Base-by-base conservation (phyloP, 2,888 invertebrate genomes). In the Caenorhabditis virilis region DNA sequence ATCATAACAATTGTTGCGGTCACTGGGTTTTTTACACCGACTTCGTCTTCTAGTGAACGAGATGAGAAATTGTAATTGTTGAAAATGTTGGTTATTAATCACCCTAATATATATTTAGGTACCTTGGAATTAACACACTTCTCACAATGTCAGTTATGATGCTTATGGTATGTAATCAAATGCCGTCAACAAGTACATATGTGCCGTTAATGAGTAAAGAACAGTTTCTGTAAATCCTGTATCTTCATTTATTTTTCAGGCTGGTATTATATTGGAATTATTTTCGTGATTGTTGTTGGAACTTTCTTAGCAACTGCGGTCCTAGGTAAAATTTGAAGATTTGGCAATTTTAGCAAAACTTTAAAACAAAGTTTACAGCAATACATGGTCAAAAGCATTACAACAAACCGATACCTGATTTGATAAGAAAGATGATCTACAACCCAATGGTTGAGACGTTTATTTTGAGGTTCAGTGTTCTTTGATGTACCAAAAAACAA, bases 221-320 rank as follows among this genome's bases (percentile, higher is more conserved):
- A 11, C 9, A 9, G 15, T 16, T 43, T 18, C 5, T 4, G 22
- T n/a, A 20, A 58, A 23, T 63, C n/a, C 35, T 41, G 20, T 22
- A n/a, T 39, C 26, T 54, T 22, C 15, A 25, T 26, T 16, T n/a
- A 5, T 15, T 41, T 47, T 78, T 25, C 78, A 85, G 86, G 85
- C 59, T 78, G 86, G 66, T 86, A 86, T 71, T 86, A 86, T 63
- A 85, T 85, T 22, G 84, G 85, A 11, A 85, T 86, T 27, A 86
- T 86, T 42, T 84, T 84, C 26, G 84, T 86, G 18, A 85, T 86
- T 6, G 86, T 86, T 0, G 78, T 84, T 15, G 85, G 86, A 20
- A 86, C 86, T 1, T 84, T 84, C 9, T 81, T 86, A 80, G 85
- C 85, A 5, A 85, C 85, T 7, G 73, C 85, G 23, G 85, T 86